Evolutionary conservation across 2,888 invertebrate species (phyloP), one percentile per base, ranked within the genome.

Genomic region (Aleiodes leptofemur): DNA sequence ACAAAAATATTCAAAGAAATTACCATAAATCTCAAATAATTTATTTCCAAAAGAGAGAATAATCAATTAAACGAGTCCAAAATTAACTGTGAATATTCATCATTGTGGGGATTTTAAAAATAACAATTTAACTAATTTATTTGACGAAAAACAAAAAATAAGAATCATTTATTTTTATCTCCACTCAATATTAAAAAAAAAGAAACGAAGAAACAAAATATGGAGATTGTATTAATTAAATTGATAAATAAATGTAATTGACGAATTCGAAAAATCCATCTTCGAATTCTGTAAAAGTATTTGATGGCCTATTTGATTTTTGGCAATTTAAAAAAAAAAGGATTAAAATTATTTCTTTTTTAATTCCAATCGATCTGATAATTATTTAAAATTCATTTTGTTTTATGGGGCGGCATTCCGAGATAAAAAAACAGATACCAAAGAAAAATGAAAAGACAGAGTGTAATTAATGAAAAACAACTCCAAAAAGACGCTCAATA

Each of bases 211-310:
- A 59, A 64, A 64, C 5, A 48, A 64, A 48, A 48, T 48, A 23
- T 64, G 48, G 48, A 43, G 9, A 64, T 43, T 64, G 64, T 64
- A 64, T 64, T 64, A 64, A 34, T 48, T 64, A 64, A 64, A 64
- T 48, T 64, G 16, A 64, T 43, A 23, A 64, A 64, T 64, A 64
- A 64, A 64, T 64, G 7, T 48, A 43, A 64, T 61, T 34, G 43
- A 61, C 14, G 9, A 38, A 61, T 31, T 38, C 38, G 61, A 48
- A 48, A 16, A 48, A 64, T 64, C 14, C 34, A 23, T 48, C 14
- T 23, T 64, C 48, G 16, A 8, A 48, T 43, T 43, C 43, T 9
- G 43, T 9, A 3, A 9, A 11, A 43, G 11, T 43, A 64, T 16
- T 48, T 64, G 9, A 43, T n/a, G 14, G 64, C n/a, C 16, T 11